Evolutionary conservation across 2,113 vertebrate species (phyloP).

Genomic region (Asarcornis scutulata): DNA sequence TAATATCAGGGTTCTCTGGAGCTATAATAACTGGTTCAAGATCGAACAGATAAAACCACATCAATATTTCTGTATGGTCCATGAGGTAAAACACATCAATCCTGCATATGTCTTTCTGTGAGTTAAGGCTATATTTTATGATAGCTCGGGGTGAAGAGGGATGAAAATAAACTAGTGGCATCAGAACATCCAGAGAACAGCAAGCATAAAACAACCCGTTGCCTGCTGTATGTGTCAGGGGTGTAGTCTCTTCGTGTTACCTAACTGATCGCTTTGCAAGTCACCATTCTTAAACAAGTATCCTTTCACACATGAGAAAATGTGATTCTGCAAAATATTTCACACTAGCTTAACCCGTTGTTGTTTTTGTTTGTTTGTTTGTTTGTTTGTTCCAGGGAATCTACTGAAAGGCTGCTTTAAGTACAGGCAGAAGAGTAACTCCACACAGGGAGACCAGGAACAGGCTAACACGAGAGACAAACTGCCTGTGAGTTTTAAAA

Average conservation of each 20-base stretch:
- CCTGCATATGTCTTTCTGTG: background rate
- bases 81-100: constrained; percentile 57
- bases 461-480: background rate
- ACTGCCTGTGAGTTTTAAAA: background rate
- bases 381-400: background rate
- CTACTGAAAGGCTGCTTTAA: background rate
- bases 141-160: background rate
- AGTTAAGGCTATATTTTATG: constrained; percentile 54
- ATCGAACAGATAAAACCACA: constrained; percentile 70
- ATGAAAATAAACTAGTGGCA: background rate
- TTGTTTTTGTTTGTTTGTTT: no score
- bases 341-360: background rate
- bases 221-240: background rate
- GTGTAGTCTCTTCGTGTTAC: background rate
- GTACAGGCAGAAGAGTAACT: background rate
- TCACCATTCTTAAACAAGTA: background rate
- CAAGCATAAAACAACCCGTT: background rate
- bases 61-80: constrained; percentile 64
- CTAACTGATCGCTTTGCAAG: background rate
- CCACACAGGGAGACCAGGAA: background rate
- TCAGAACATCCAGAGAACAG: background rate
- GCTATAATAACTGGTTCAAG: constrained; percentile 77
- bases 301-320: background rate
- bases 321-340: background rate
- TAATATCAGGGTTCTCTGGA: constrained; percentile 79